A percentile compares a stretch with the other conserved stretches of the same genome.
Evolutionary conservation across 2,797 vertebrate species (phyloP).

Genomic region (Sebastes minor): DNA sequence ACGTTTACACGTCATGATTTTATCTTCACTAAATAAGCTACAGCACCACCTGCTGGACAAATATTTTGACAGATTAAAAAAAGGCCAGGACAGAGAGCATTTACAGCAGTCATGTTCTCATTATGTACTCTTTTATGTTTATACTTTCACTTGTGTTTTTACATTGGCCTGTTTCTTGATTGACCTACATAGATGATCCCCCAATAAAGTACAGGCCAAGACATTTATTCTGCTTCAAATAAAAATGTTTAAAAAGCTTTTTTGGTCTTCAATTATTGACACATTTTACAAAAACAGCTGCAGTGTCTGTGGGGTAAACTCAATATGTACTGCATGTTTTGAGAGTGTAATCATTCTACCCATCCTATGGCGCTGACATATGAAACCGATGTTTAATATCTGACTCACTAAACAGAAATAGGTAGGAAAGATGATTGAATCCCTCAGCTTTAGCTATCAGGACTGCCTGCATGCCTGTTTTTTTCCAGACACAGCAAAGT

Average conservation of each 20-base stretch:
- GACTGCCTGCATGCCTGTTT: neutral
- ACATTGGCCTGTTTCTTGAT: neutral
- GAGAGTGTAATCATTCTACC: neutral
- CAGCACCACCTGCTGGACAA: constrained; percentile 60
- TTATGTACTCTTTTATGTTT: neutral
- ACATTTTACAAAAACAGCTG: neutral
- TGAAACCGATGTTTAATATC: constrained; percentile 5
- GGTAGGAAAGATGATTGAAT: neutral
- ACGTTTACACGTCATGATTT: neutral
- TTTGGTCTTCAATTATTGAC: neutral
- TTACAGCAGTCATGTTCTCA: neutral
- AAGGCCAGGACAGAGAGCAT: neutral
- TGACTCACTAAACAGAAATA: constrained; percentile 11
- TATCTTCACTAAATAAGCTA: constrained; percentile 9
- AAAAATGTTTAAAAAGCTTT: neutral
- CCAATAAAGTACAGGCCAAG: neutral
- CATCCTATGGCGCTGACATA: neutral
- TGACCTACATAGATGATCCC: neutral
- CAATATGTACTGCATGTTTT: neutral
- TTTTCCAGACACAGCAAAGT: neutral
- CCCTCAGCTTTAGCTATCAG: neutral
- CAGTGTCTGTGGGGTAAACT: neutral
- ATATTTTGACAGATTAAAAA: neutral
- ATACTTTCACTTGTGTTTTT: neutral
- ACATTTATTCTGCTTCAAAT: neutral